A percentile compares a stretch with the other conserved stretches of the same genome.
phyloP scores from a whole-genome alignment of 2,113 vertebrate genomes.

The Ictalurus furcatus region DNA sequence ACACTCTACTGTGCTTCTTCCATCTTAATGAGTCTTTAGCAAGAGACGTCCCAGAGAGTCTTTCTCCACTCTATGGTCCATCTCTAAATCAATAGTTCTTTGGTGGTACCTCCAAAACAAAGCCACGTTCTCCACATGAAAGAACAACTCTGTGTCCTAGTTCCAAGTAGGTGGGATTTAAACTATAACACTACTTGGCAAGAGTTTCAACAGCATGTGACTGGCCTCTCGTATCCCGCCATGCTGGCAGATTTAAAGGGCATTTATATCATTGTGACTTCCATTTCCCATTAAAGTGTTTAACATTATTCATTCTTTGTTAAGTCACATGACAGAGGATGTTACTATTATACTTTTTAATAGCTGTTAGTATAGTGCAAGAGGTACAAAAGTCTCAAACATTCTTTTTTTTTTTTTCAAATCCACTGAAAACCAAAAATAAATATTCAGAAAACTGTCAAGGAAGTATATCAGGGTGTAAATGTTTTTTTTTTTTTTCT shows the following conservation, averaged over 20 bases:
- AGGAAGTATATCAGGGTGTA: slow-evolving; percentile 25
- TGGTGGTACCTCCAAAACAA: slow-evolving; percentile 49
- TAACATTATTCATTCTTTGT: background rate
- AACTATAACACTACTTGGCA: slow-evolving; percentile 39
- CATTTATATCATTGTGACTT: slow-evolving; percentile 39
- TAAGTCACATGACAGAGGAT: background rate
- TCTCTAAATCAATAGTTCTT: slow-evolving; percentile 26
- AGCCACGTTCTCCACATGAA: slow-evolving; percentile 43
- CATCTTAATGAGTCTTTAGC: slow-evolving; percentile 51
- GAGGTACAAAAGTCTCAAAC: background rate
- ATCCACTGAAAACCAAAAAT: slow-evolving; percentile 6
- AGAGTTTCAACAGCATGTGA: slow-evolving; percentile 31
- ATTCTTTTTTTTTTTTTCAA: background rate
- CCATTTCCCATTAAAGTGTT: background rate
- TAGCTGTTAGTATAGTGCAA: background rate
- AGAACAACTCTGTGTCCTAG: slow-evolving; percentile 49
- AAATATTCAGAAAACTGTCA: slow-evolving; percentile 21
- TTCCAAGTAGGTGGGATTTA: slow-evolving; percentile 50
- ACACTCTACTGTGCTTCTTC: slow-evolving; percentile 28
- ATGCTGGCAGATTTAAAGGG: slow-evolving; percentile 37
- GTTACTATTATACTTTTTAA: background rate
- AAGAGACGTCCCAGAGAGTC: slow-evolving; percentile 35
- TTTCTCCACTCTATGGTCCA: slow-evolving; percentile 42
- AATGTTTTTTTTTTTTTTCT: slow-evolving; percentile 32
- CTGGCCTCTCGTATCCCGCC: slow-evolving; percentile 33